Percentiles rank a stretch among this genome's conserved stretches.
Conservation (phyloP, 2,113 vertebrate species). For the Aegotheles bennettii region DNA sequence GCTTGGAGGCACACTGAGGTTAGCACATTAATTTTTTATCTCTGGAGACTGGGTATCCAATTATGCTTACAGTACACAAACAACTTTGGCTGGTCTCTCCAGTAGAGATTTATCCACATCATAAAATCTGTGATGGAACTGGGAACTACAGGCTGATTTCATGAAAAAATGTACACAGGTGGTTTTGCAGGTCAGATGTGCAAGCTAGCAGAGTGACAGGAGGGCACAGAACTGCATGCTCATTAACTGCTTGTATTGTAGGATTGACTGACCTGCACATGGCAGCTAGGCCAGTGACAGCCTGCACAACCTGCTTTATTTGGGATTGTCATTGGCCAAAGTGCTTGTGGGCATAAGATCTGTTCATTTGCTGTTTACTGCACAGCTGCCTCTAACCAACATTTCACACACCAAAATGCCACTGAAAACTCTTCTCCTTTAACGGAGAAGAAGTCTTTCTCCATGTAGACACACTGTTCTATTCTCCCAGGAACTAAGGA, state of each 20-base stretch:
- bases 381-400: neutral
- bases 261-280: neutral
- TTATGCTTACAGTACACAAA: constrained; percentile 57
- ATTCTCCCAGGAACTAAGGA: constrained; percentile 41
- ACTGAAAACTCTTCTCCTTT: neutral
- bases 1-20: constrained; percentile 62
- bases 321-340: neutral
- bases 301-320: neutral
- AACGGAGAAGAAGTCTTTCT: constrained; percentile 21
- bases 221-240: neutral
- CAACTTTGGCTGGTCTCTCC: constrained; percentile 35
- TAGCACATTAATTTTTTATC: constrained; percentile 62
- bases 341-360: neutral
- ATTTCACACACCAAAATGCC: neutral
- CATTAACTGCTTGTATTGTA: neutral
- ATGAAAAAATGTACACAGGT: neutral
- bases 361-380: neutral
- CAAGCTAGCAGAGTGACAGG: neutral
- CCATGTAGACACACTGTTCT: neutral
- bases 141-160: neutral
- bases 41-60: constrained; percentile 60
- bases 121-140: constrained; percentile 1
- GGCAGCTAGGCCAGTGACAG: neutral
- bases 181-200: neutral
- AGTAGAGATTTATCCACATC: constrained; percentile 33